Base-by-base conservation (phyloP, 1,140 invertebrate species). In the Chrysomallon squamiferum region DNA sequence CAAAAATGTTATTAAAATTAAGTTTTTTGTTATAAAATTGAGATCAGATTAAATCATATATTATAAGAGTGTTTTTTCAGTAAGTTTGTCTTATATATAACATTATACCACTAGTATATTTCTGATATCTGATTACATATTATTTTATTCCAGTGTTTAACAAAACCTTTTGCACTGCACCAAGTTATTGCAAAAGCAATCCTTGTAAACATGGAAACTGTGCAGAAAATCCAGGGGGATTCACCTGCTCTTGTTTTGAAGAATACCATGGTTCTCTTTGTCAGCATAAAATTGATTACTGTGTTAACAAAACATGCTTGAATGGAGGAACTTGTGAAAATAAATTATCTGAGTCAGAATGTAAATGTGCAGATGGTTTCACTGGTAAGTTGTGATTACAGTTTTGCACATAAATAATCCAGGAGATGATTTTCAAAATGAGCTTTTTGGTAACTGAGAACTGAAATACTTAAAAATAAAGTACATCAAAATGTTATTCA, bases 291-390 rank as follows among this genome's bases (percentile, higher is more conserved):
- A 43, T 71, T 33, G 52, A 65, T 15, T 18, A 62, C n/a, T 73
- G 72, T 56, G 32, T 61, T 25, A 22, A 47, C 3, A 30, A 62
- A 27, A 70, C 72, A 30, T 97, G 95, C 88, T 88, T 89, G 63
- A 95, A 96, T 83, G 93, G 93, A 38, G 95, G 93, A 71, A 94
- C 92, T 69, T 97, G 95, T 84, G 93, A 54, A 91, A 93, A 76
- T 47, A 33, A n/a, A 58, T 52, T 65, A 5, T 22, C 35, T 54
- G 63, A 60, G 18, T 74, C 97, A 85, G 88, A 90, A 22, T 99
- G 97, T 87, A 91, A 92, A 84, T 99, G 97, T 88, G 89, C 91
- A 13, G 91, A 89, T 63, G 95, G 96, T 62, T 96, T 92, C 84
- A 91, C 91, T 50, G 96, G 96, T 5, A 65, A 71, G 22, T 25